Evolutionary conservation across 2,113 vertebrate genomes (phyloP).

Genomic region (Stigmatopora argus): DNA sequence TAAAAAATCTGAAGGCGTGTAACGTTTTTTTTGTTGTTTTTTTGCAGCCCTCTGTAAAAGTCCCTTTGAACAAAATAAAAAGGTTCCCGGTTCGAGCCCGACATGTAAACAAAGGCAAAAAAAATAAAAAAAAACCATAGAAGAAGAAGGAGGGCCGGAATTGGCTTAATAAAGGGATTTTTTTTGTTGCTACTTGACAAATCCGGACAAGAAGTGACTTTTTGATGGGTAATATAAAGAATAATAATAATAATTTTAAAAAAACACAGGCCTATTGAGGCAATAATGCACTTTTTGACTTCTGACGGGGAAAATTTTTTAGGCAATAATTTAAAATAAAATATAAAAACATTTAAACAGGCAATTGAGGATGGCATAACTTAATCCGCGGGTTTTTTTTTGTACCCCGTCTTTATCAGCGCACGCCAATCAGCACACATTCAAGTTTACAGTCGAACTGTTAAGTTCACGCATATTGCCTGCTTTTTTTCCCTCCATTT

Average conservation of each 20-base stretch:
- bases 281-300: conserved; percentile 74
- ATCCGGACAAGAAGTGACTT: conserved; percentile 33
- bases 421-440: conserved; percentile 11
- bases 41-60: background rate
- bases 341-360: conserved; percentile 64
- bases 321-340: conserved; percentile 72
- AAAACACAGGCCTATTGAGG: conserved; percentile 48
- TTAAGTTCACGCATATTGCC: conserved; percentile 63
- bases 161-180: conserved; percentile 48
- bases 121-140: conserved; percentile 14
- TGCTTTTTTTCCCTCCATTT: conserved; percentile 24
- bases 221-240: background rate
- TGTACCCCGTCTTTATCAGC: background rate
- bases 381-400: conserved; percentile 30
- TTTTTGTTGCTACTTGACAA: conserved; percentile 47
- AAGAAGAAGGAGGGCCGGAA: background rate
- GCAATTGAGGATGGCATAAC: conserved; percentile 36
- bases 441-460: conserved; percentile 48
- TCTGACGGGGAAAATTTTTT: conserved; percentile 57
- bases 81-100: background rate
- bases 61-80: conserved; percentile 28
- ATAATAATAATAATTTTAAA: background rate
- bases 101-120: conserved; percentile 41
- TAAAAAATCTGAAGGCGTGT: conserved; percentile 18
- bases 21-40: background rate